Evolutionary conservation across 2,888 invertebrate genomes (phyloP).

Genomic region (Plagodis dolabraria): DNA sequence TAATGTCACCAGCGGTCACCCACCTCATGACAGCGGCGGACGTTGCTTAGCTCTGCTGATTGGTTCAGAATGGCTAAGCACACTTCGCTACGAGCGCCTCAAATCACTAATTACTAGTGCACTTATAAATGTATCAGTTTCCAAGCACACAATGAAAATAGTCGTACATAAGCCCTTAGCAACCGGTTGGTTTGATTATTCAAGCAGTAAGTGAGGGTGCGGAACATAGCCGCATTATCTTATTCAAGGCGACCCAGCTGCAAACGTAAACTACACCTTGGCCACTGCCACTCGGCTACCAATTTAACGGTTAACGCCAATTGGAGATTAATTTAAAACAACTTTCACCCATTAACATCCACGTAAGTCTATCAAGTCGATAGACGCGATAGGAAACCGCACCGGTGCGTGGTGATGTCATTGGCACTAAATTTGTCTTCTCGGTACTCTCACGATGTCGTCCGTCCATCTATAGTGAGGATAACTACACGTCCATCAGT

Average conservation of each 20-base stretch:
- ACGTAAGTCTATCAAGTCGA: conserved; percentile 14
- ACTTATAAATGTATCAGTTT: conserved; percentile 6
- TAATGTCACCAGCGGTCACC: too few species aligned
- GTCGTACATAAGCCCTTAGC: conserved; percentile 13
- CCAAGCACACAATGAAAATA: conserved; percentile 1
- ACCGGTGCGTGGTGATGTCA: conserved; percentile 17
- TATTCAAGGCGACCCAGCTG: conserved; percentile 16
- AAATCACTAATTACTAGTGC: too few species aligned
- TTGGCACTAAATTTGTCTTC: conserved; percentile 4
- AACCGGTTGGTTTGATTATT: conserved; percentile 10
- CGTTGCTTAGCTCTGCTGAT: too few species aligned
- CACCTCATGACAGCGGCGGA: too few species aligned
- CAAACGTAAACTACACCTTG: conserved; percentile 8
- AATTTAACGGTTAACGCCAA: conserved; percentile 36
- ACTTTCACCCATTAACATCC: conserved; percentile 36
- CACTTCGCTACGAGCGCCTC: too few species aligned
- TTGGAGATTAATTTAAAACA: conserved; percentile 33
- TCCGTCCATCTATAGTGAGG: too few species aligned
- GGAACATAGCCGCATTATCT: background rate
- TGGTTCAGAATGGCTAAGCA: too few species aligned
- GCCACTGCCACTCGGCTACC: conserved; percentile 18
- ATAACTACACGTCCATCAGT: too few species aligned
- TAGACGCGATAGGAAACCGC: conserved; percentile 22
- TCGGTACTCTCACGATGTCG: too few species aligned
- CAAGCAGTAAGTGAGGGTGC: conserved; percentile 12